Percentiles rank a stretch among this genome's conserved stretches.
Evolutionary conservation across 92 coral and sea anemone genomes (phyloP).

Genomic region (Siderastrea radians): DNA sequence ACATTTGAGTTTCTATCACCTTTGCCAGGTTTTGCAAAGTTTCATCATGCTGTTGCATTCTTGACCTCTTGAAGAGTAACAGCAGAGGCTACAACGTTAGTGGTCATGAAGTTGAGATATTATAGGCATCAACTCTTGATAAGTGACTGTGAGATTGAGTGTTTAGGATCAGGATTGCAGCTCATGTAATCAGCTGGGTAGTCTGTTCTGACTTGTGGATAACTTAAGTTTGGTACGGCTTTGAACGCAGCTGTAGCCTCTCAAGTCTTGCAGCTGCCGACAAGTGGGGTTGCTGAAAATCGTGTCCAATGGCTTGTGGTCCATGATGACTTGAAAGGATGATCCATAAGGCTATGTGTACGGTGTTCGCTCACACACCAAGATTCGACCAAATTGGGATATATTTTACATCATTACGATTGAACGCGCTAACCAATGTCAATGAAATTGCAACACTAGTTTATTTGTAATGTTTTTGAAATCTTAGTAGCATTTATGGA

Average conservation of each 20-base stretch:
- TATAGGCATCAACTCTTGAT: background rate
- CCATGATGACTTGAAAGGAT: constrained; percentile 26
- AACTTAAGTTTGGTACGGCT: constrained; percentile 27
- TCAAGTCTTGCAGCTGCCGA: constrained; percentile 44
- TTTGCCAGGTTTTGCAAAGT: constrained; percentile 31
- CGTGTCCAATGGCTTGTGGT: constrained; percentile 45
- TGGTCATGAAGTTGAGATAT: constrained; percentile 37
- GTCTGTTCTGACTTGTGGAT: constrained; percentile 55
- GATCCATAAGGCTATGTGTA: background rate
- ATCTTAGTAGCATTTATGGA: no score
- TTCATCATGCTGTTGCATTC: constrained; percentile 55
- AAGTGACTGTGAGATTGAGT: constrained; percentile 11
- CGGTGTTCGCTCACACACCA: no score
- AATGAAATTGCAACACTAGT: no score
- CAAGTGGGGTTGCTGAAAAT: constrained; percentile 38
- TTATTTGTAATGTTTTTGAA: no score
- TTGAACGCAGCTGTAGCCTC: constrained; percentile 25
- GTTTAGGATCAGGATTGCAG: constrained; percentile 49
- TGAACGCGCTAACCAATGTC: no score
- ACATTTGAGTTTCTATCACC: constrained; percentile 16
- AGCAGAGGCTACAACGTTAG: constrained; percentile 57
- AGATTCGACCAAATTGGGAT: no score
- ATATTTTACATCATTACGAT: no score
- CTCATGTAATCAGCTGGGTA: constrained; percentile 65
- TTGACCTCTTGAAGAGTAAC: constrained; percentile 72